Percentiles rank a stretch among this genome's conserved stretches.
These are phyloP conservation scores for Acipenser ruthenus DNA, from an alignment of 2,797 vertebrate genomes.

Conservation along the genomic window DNA sequence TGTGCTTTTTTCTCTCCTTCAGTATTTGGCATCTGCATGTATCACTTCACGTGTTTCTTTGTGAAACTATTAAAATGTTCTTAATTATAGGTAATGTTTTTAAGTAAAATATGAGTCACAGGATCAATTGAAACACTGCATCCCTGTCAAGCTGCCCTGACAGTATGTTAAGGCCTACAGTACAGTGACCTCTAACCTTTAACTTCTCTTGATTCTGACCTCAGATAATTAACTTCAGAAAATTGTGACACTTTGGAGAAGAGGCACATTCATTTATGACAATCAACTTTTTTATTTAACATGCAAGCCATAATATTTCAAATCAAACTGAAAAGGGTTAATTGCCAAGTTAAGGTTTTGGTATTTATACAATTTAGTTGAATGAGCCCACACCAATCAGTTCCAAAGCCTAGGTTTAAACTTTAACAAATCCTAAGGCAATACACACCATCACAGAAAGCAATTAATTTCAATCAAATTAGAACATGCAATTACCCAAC, in stretches of 20 bases:
- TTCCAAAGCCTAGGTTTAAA: too few species aligned
- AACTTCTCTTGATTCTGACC: conserved; percentile 27
- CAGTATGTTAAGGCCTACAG: too few species aligned
- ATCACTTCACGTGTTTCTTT: too few species aligned
- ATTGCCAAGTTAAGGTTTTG: background rate
- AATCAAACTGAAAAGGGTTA: background rate
- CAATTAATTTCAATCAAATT: conserved; percentile 30
- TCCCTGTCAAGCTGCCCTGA: too few species aligned
- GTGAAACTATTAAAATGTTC: too few species aligned
- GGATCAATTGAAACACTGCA: conserved; percentile 1
- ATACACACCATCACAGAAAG: conserved; percentile 31
- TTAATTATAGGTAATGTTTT: too few species aligned
- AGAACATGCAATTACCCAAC: conserved; percentile 19
- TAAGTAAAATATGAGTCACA: too few species aligned
- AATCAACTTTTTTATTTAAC: background rate
- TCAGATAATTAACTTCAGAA: conserved; percentile 32
- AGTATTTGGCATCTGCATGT: too few species aligned
- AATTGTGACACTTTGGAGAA: conserved; percentile 30
- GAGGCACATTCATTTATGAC: conserved; percentile 32
- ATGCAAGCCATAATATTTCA: background rate
- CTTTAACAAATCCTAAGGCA: conserved; percentile 26
- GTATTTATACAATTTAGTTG: background rate
- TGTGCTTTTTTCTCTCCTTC: too few species aligned
- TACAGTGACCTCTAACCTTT: conserved; percentile 16
- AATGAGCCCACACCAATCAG: background rate